Conservation (phyloP, 2,888 invertebrate species). For the Pollenia amentaria region DNA sequence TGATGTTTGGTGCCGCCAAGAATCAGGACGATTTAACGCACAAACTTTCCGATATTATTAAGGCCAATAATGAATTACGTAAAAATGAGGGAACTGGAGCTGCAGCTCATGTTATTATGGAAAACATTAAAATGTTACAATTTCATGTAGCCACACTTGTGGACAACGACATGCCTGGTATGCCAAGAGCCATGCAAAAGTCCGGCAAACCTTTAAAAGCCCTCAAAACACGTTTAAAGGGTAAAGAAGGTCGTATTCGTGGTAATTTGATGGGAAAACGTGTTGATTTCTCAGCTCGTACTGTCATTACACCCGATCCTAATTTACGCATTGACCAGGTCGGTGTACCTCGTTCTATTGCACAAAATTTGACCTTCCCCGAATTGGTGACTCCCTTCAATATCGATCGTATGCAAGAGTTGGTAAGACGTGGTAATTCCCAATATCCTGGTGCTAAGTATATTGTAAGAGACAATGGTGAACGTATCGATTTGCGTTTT, state of each 20-base stretch:
- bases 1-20: slow-evolving; percentile 98
- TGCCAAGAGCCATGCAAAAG: slow-evolving; percentile 99
- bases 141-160: slow-evolving; percentile 99
- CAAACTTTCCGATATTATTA: slow-evolving; percentile 99
- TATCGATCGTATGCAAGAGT: slow-evolving; percentile 95
- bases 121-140: slow-evolving; percentile 98
- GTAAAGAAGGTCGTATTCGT: slow-evolving; percentile 99
- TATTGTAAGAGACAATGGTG: slow-evolving; percentile 99
- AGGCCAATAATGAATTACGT: slow-evolving; percentile 97
- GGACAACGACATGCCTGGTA: slow-evolving; percentile 99
- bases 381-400: slow-evolving; percentile 99
- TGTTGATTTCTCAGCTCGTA: slow-evolving; percentile 99
- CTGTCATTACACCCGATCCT: slow-evolving; percentile 98
- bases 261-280: slow-evolving; percentile 99
- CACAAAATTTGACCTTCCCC: slow-evolving; percentile 99
- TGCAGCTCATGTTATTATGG: slow-evolving; percentile 97
- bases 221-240: slow-evolving; percentile 97
- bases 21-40: slow-evolving; percentile 99
- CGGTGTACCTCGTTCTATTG: slow-evolving; percentile 98
- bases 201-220: slow-evolving; percentile 99
- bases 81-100: slow-evolving; percentile 98
- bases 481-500: slow-evolving; percentile 98
- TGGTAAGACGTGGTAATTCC: slow-evolving; percentile 98
- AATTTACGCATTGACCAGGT: slow-evolving; percentile 98
- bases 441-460: slow-evolving; percentile 99